Base-by-base conservation (phyloP, 2,113 vertebrate species). In the Willisornis vidua region DNA sequence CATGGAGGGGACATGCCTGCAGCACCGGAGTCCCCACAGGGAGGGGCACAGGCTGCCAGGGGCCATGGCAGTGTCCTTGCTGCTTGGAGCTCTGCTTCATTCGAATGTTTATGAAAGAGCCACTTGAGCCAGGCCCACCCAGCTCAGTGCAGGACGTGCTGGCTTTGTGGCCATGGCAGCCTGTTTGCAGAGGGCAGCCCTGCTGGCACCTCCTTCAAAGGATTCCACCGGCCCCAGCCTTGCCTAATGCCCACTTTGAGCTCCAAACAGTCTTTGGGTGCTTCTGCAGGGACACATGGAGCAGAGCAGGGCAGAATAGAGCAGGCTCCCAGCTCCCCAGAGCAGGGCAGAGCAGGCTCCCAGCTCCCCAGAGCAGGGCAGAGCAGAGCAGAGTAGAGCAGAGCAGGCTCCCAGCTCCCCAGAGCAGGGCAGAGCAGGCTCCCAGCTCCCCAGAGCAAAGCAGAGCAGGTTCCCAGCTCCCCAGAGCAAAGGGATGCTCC, bases 191-290 rank as follows among this genome's bases (percentile, higher is more conserved):
- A 96, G 41, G 63, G 39, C 29, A 87, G 14, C 1, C 4, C 45
- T 41, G 72, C 58, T 96, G 96, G 93, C 93, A 84, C 58, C 71
- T 87, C 81, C 92, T 97, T 97, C 94, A 97, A 96, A 12, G 2
- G 77, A 97, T 95, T 95, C 93, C 70, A 24, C 72, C 79, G 58
- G 0, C 86, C 87, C 74, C 82, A 68, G 75, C 80, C 73, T 93
- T 55, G 77, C 85, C 95, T 95, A 91, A 96, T 93, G 35, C 72
- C 28, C 9, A 10, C 70, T 83, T 72, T 87, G 87, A 97, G 81
- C 67, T 80, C 58, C 55, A 39, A 75, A 91, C 46, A 65, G 54
- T 48, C 92, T 90, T 62, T 46, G 71, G 88, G 81, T 37, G 33
- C 37, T 48, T 73, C 63, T 58, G 75, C 63, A 84, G 35, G 2